These are phyloP conservation scores for Chaetogeoica ovagalla DNA, from an alignment of 2,888 invertebrate species.

Conservation along the genomic window DNA sequence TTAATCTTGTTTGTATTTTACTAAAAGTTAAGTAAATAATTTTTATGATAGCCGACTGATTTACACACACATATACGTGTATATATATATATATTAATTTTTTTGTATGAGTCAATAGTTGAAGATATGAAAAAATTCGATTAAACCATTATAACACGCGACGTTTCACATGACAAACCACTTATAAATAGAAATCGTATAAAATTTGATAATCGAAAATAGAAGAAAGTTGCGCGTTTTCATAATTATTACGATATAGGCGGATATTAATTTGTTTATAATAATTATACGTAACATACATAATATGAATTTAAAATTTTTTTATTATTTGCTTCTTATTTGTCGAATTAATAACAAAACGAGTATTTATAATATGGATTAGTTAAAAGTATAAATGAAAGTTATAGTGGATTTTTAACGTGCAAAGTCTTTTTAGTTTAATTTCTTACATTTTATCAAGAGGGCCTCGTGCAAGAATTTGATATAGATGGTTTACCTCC, in stretches of 20 bases:
- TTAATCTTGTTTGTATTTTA: neutral
- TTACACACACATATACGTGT: neutral
- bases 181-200: neutral
- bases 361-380: neutral
- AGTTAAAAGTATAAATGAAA: neutral
- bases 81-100: neutral
- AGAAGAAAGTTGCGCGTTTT: neutral
- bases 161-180: too few relatives aligned
- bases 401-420: neutral
- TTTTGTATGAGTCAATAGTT: neutral
- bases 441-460: slow-evolving; percentile 2
- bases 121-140: neutral
- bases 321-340: too few relatives aligned
- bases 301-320: too few relatives aligned
- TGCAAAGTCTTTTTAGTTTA: neutral
- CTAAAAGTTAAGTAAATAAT: neutral
- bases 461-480: neutral
- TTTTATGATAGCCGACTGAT: neutral
- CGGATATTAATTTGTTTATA: too few relatives aligned
- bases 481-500: slow-evolving; percentile 55
- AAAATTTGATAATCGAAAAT: neutral
- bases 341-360: too few relatives aligned
- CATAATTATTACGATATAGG: too few relatives aligned
- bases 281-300: too few relatives aligned
- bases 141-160: neutral